These are phyloP conservation scores for Gymnarchus niloticus DNA, from an alignment of 2,113 vertebrate genomes.

Conservation along the genomic window DNA sequence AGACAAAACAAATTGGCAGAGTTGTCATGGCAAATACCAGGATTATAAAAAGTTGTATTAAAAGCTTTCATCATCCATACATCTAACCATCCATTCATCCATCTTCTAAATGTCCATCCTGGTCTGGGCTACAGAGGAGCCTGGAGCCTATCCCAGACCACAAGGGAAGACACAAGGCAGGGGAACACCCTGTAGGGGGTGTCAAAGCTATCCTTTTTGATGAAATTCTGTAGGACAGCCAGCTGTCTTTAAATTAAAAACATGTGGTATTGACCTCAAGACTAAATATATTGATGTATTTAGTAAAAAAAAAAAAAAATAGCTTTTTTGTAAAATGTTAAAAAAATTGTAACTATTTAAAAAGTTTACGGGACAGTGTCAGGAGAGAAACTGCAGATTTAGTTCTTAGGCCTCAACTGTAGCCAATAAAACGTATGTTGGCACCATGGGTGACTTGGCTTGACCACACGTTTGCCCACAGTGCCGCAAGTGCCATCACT, in stretches of 20 bases:
- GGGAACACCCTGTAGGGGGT: too few relatives aligned
- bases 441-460: too few relatives aligned
- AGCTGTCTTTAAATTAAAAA: constrained; percentile 27
- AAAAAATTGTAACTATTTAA: background rate
- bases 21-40: background rate
- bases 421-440: too few relatives aligned
- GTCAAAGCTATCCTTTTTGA: too few relatives aligned
- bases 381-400: background rate
- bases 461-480: too few relatives aligned
- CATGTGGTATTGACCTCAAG: constrained; percentile 21
- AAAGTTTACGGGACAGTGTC: background rate
- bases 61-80: background rate
- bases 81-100: too few relatives aligned
- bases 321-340: too few relatives aligned
- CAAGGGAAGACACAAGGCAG: too few relatives aligned
- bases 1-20: background rate
- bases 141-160: background rate
- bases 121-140: too few relatives aligned
- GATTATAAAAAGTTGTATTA: background rate
- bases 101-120: too few relatives aligned
- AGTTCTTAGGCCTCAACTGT: background rate
- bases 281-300: constrained; percentile 38
- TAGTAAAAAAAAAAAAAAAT: constrained; percentile 16
- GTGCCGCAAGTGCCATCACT: too few relatives aligned
- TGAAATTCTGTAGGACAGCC: constrained; percentile 11